Conservation (phyloP, 2,797 vertebrate species). For the Peromyscus nudipes region DNA sequence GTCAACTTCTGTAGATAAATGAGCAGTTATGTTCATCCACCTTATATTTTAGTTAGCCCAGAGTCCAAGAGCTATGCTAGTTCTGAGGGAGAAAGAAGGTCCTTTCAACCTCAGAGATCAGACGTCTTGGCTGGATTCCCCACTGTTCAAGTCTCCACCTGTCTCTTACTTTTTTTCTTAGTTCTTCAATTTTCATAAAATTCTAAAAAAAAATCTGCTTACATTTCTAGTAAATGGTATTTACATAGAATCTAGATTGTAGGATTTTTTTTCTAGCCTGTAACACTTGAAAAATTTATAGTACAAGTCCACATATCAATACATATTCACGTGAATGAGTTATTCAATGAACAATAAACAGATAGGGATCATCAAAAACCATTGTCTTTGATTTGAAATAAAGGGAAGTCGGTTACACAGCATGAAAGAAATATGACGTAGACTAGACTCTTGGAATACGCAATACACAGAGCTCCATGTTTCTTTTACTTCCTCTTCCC, state of each 20-base stretch:
- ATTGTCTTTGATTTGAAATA: slow-evolving; percentile 13
- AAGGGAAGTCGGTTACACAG: neutral
- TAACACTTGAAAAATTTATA: neutral
- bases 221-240: neutral
- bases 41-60: neutral
- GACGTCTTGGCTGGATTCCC: neutral
- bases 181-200: neutral
- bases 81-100: neutral
- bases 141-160: neutral
- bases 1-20: neutral
- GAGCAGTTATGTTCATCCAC: neutral
- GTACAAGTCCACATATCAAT: neutral
- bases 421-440: neutral
- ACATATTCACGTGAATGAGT: neutral
- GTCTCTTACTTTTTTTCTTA: neutral
- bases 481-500: neutral
- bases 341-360: neutral
- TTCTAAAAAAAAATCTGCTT: neutral
- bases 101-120: neutral
- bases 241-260: neutral
- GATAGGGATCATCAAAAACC: neutral
- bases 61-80: neutral
- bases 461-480: neutral
- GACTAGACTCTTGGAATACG: neutral
- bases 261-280: neutral